Evolutionary conservation across 1,140 invertebrate species (phyloP), one percentile per base, ranked within the genome.

Genomic region (Zaprionus nigranus): DNA sequence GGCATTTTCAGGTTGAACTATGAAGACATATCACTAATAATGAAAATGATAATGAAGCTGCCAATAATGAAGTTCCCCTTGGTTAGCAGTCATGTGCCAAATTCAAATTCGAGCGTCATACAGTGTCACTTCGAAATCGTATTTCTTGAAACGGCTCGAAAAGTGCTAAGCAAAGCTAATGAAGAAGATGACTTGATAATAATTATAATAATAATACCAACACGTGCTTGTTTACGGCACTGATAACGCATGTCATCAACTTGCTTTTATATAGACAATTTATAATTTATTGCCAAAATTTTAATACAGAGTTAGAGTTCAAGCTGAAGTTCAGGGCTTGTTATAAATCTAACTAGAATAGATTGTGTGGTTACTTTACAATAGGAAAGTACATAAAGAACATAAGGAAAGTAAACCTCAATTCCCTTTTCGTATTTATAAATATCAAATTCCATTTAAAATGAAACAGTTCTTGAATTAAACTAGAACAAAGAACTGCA

Each of bases 131-230:
- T 11, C 26, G 64, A 54, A 60, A 71, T 54, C 24, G 36, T 17
- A 63, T 69, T 75, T 75, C 66, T 61, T 63, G 66, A 38, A 75
- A 57, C 36, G 46, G 56, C 36, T 58, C 20, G 17, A 12, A 69
- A 58, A n/a, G 73, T 71, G 73, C 67, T 75, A 75, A 75, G 34
- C 72, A 58, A 58, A 63, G 38, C 72, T 70, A 71, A 75, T 75
- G 59, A 75, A 54, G 5, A 54, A 60, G 36, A 53, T 71, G 15
- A 64, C 22, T 67, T 66, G 17, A 46, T 60, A 54, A 34, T 11
- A 34, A 11, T 28, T 7, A 28, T 7, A 26, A 26, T 26, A 26
- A 30, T 34, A 34, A 34, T 53, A 53, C 30, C 20, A 22, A n/a
- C 68, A 76, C 38, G 38, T 58, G 54, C 34, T 24, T 53, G 26